Percentiles rank a stretch among this genome's conserved stretches.
These are phyloP conservation scores for Allygus modestus DNA, from an alignment of 2,888 invertebrate genomes.

Conservation along the genomic window DNA sequence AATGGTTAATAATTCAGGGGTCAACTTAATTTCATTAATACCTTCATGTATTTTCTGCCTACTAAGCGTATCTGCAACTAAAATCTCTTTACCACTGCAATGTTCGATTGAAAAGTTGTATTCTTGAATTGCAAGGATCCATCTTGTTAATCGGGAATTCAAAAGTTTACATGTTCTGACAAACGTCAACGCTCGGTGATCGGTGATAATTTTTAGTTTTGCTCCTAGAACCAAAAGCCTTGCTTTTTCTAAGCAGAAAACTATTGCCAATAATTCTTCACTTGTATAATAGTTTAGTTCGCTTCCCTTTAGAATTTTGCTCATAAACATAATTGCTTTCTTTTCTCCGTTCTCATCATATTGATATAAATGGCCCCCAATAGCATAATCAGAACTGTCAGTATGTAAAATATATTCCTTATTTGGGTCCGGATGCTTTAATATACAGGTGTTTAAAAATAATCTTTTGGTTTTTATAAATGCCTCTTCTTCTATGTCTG, in stretches of 20 bases:
- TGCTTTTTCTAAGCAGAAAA: conserved; percentile 24
- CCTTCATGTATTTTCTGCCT: neutral
- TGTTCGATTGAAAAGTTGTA: conserved; percentile 8
- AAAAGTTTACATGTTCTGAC: neutral
- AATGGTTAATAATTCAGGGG: neutral
- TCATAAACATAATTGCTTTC: neutral
- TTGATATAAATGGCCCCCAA: conserved; percentile 39
- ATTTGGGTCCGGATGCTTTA: conserved; percentile 5
- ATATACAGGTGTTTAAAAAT: conserved; percentile 9
- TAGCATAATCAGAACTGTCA: neutral
- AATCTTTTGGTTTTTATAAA: neutral
- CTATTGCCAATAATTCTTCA: conserved; percentile 16
- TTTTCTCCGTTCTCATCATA: neutral
- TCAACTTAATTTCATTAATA: neutral
- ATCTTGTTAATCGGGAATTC: neutral
- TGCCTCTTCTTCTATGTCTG: neutral
- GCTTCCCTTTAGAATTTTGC: neutral
- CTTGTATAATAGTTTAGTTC: neutral
- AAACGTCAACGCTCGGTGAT: conserved; percentile 17
- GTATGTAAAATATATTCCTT: conserved; percentile 1
- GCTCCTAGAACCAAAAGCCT: neutral
- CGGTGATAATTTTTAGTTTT: neutral
- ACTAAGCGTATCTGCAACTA: conserved; percentile 5
- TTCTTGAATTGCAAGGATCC: neutral
- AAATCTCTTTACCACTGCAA: conserved; percentile 1